Base-by-base conservation (phyloP, 2,113 vertebrate genomes). In the Gobius niger region DNA sequence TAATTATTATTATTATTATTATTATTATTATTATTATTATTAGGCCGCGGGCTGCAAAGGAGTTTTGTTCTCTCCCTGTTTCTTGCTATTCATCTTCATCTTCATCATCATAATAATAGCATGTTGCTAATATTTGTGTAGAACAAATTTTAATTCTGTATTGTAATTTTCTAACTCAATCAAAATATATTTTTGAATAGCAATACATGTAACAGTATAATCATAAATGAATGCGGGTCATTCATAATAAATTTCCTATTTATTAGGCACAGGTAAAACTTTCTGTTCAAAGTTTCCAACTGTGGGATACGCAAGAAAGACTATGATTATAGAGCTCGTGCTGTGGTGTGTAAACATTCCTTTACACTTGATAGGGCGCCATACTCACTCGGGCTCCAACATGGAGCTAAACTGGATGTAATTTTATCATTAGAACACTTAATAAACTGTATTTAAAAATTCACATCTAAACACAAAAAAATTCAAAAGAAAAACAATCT, bases 301-400 rank as follows among this genome's bases (percentile, higher is more conserved):
- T 13, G 9, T 49, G 56, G 15, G 47, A 12, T 34, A 47, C 16
- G 9, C 34, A 68, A 47, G 50, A 13, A 68, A 47, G 50, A 13
- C 13, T 59, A 47, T 61, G 9, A 18, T 52, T 6, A 47, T 24
- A 41, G 18, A 11, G 72, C 13, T 54, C 78, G 14, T 60, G 57
- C 13, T 59, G 60, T 59, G 70, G 19, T 34, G 19, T 34, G 50
- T 73, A 65, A 73, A 82, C 68, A 86, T 79, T 81, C 73, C 66
- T 67, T 73, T 24, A 81, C 70, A 82, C 11, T 52, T 13, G 16
- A 66, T 10, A 61, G 50, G 41, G 52, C 2, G 0, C n/a, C 40
- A 40, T 19, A 71, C 12, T 44, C 11, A 24, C 59, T 49, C 54
- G 24, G 24, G 24, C 24, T 34, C 24, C 24, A 44, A 7, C 9